phyloP scores from a whole-genome alignment of 1,140 invertebrate genomes.

The Holcopasites calliopsidis region DNA sequence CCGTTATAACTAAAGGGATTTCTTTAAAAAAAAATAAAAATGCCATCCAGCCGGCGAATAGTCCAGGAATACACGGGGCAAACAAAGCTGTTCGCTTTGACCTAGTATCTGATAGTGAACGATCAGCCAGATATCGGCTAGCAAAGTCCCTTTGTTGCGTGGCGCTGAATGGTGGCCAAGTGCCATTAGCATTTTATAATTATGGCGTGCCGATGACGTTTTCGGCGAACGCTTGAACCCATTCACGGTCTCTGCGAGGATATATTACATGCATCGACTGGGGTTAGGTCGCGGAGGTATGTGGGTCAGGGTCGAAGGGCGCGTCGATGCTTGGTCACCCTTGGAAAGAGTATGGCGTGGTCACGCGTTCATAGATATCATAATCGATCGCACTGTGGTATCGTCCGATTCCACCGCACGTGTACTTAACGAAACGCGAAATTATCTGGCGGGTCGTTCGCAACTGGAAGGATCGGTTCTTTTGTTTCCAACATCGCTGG shows the following conservation, averaged over 20 bases:
- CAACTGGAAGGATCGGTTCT: too few relatives aligned
- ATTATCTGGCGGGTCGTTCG: neutral
- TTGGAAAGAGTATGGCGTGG: neutral
- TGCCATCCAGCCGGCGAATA: too few relatives aligned
- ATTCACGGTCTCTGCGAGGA: neutral
- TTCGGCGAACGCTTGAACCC: neutral
- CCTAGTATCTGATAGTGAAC: neutral
- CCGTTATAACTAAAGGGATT: too few relatives aligned
- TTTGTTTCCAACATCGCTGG: too few relatives aligned
- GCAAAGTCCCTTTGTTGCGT: neutral
- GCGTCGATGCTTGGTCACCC: neutral
- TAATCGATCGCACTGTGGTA: too few relatives aligned
- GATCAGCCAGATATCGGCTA: neutral
- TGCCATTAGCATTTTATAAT: slow-evolving; percentile 32
- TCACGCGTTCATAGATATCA: too few relatives aligned
- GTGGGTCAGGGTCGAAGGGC: neutral
- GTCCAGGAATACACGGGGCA: too few relatives aligned
- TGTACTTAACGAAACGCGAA: neutral
- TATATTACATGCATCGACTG: neutral
- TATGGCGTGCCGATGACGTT: slow-evolving; percentile 1
- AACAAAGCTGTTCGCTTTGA: slow-evolving; percentile 3
- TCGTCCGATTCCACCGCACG: neutral
- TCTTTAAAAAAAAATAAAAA: too few relatives aligned
- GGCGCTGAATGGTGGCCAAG: slow-evolving; percentile 21
- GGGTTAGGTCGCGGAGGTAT: neutral